Evolutionary conservation across 2,113 vertebrate genomes (phyloP).

Genomic region (Stomatorhinus ivindoensis): DNA sequence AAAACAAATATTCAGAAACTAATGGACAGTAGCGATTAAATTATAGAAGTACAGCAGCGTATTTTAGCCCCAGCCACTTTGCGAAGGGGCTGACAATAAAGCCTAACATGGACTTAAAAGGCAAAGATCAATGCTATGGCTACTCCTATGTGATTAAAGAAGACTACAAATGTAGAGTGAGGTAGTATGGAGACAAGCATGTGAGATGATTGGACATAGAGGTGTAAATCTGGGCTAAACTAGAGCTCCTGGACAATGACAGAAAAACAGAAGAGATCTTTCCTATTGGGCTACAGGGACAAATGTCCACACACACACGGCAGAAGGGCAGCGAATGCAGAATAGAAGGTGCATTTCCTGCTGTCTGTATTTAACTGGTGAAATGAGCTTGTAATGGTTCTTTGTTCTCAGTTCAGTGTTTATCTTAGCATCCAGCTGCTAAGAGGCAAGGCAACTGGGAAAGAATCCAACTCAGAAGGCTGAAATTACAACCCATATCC

Average conservation of each 20-base stretch:
- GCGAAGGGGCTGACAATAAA: not conserved
- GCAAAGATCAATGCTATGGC: not conserved
- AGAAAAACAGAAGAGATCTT: not conserved
- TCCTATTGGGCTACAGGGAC: not conserved
- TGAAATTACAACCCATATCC: not conserved
- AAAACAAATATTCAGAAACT: not conserved
- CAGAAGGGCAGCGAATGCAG: not conserved
- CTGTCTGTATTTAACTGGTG: not conserved
- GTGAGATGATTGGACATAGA: not conserved
- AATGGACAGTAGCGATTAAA: not conserved
- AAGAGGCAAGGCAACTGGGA: not conserved
- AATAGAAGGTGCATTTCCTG: not conserved
- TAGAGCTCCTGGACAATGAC: not conserved
- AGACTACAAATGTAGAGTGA: not conserved
- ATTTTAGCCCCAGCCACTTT: not conserved
- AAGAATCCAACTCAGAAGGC: not conserved
- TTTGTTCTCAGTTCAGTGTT: not conserved
- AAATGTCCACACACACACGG: not conserved
- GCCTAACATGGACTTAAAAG: not conserved
- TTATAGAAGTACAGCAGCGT: not conserved
- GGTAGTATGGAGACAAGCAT: not conserved
- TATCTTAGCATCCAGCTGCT: not conserved
- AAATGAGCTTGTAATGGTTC: not conserved
- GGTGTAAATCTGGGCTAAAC: not conserved
- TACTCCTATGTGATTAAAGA: not conserved